Base-by-base conservation (phyloP, 1,140 invertebrate genomes). In the Laupala kohalensis region DNA sequence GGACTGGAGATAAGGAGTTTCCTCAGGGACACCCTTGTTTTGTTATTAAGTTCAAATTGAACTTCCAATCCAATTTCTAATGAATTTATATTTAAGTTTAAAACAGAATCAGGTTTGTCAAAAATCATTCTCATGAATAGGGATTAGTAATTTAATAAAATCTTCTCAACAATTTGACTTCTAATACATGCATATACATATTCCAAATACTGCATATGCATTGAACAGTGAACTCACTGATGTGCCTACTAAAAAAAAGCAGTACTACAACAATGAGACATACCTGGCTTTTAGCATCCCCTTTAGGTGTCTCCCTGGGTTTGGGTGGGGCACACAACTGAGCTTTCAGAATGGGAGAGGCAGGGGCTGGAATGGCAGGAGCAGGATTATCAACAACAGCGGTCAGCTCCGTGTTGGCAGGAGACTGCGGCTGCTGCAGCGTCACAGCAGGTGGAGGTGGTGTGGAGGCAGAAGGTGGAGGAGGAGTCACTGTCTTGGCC, bases 271-370 rank as follows among this genome's bases (percentile, higher is more conserved):
- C 63, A 73, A 63, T 65, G 28, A 63, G 27, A 85, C 83, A 83
- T 84, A 86, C 85, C 84, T 86, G 84, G 82, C 84, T 86, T 79
- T 84, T 86, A 77, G 79, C 78, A 79, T 86, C 84, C 82, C 83
- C 81, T 81, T 84, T 83, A 76, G 79, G 63, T 63, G 53, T 63
- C 25, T 73, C 69, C 25, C 73, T 75, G 72, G 81, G 81, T 81
- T 88, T 88, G 69, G 88, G 85, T 72, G 89, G 89, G 74, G 88
- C 87, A 78, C 88, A 89, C 71, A 91, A 83, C 79, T 90, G 89
- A 76, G 89, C 89, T 83, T 91, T 91, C 24, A 91, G 84, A 79
- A 91, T 92, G n/a, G 88, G 87, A 72, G 88, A 89, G 26, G 84
- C 83, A 66, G 86, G 70, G 19, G 70, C 70, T 29, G 70, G 70